Base-by-base conservation (phyloP, 2,113 vertebrate genomes). In the Pelecanoides urinatrix region DNA sequence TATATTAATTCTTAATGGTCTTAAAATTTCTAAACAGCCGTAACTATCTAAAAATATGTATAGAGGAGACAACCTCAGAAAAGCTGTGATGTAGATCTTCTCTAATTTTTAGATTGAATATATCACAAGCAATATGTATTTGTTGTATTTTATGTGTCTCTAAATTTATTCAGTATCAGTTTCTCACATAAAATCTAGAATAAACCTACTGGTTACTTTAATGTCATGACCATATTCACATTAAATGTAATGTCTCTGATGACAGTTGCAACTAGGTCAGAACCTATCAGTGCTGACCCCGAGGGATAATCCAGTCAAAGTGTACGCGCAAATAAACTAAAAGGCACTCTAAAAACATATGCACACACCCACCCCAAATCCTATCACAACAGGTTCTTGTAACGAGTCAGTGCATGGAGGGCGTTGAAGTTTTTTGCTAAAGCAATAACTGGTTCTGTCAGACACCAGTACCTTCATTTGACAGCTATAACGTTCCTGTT, bases 401-500 rank as follows among this genome's bases (percentile, higher is more conserved):
- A 85, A 91, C 36, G 47, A 90, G 89, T 79, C 67, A 92, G 84
- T 84, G 66, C 93, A 91, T 34, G 27, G n/a, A 94, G 72, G 67
- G 27, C 63, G 96, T 70, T 67, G 87, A 92, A 88, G 22, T 42
- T 92, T 93, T 81, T 63, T 86, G 58, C 62, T 86, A 61, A 94
- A 94, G 89, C 71, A 91, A 7, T 93, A 86, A 81, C 49, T 50
- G 68, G 26, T 91, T 93, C 72, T 97, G 85, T 94, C 93, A 95
- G 73, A 55, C 78, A 38, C 19, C 2, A 22, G 86, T 81, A 94
- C 80, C 82, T 95, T 90, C 50, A 50, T 95, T 88, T 97, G 95
- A 96, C 83, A 96, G 71, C 74, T 25, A 3, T 89, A 97, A 94
- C 80, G 52, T 80, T 82, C 90, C 79, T 92, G n/a, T 26, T 96